Evolutionary conservation across 2,888 invertebrate species (phyloP), one percentile per base, ranked within the genome.

Genomic region (Cryptops parisi): DNA sequence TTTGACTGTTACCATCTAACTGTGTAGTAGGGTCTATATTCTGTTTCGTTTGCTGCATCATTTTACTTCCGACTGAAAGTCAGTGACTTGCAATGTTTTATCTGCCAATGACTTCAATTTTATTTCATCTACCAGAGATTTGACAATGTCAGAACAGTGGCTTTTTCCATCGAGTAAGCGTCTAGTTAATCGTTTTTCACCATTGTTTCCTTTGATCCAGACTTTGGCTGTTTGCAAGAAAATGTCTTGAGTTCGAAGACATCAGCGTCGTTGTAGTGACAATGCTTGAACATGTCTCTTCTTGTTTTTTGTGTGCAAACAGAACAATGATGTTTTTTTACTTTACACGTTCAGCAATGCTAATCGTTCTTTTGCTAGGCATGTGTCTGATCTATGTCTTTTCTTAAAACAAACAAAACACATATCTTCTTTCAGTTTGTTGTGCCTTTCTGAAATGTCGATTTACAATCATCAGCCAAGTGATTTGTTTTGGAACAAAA

Each of bases 141-240:
- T 41, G n/a, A 21, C 21, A 6, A 41, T 21, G 41, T 41, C n/a
- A n/a, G 17, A 19, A 19, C 41, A 19, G n/a, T 41, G 41, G 41
- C 41, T 41, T 3, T 17, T 21, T 5, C 5, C 21, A 21, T 41
- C 41, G 41, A n/a, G n/a, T n/a, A n/a, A n/a, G n/a, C n/a, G n/a
- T n/a, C n/a, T n/a, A n/a, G n/a, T n/a, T n/a, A n/a, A 41, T 6
- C n/a, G 21, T 41, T 41, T 41, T 4, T 12, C 9, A 6, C 41
- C 41, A 19, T 3, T 5, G 6, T 41, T 15, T 6, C 5, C 15
- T 12, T 41, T 17, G 21, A 41, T 21, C 41, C 41, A 41, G 21
- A 41, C 41, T 41, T 3, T 41, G 6, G 41, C 41, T n/a, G 41
- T 41, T n/a, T 41, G 41, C 41, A 41, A 19, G 41, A 19, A 41